Base-by-base conservation (phyloP, 2,113 vertebrate species). In the Mormyrus iriodes region DNA sequence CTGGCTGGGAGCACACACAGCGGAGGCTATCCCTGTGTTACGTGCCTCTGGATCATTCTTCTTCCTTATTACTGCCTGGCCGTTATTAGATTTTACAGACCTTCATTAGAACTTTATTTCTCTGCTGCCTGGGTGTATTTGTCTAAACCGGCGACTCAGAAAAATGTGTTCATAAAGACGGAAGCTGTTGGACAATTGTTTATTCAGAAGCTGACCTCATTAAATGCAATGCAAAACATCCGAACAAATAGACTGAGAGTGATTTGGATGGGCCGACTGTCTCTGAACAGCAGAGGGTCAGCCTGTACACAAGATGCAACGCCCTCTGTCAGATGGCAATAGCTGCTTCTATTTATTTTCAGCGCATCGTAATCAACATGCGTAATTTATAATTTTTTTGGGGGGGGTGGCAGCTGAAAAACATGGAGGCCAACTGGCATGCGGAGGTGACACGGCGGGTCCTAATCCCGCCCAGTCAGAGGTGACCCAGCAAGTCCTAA, bases 271-370 rank as follows among this genome's bases (percentile, higher is more conserved):
- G 89, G 83, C 79, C 90, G 46, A 44, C 61, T 55, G 61, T 86
- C 65, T 69, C 86, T 85, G 55, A 44, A 52, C 39, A 19, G 31
- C 65, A 44, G 42, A 35, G 65, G 27, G 35, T 42, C 52, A 65
- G 1, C 58, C 51, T 51, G 84, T 15, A 12, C 19, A 15, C 21
- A 4, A 13, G n/a, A 73, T 1, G 44, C 42, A 3, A 55, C 9
- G 55, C n/a, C 46, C 27, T 89, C 85, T 87, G 3, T 85, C 24
- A 46, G 48, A 21, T 76, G 1, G 17, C 27, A 52, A 88, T 79
- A 88, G 51, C 90, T 90, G 90, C 87, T 91, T 88, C 76, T 49
- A 65, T 86, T 91, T 90, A 55, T 53, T 87, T 87, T 89, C 5
- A 61, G 85, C 17, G 49, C 51, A 65, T 90, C 88, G 83, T 51